A percentile compares a stretch with the other conserved stretches of the same genome.
phyloP scores from a whole-genome alignment of 2,113 vertebrate genomes.

The Motacilla alba region DNA sequence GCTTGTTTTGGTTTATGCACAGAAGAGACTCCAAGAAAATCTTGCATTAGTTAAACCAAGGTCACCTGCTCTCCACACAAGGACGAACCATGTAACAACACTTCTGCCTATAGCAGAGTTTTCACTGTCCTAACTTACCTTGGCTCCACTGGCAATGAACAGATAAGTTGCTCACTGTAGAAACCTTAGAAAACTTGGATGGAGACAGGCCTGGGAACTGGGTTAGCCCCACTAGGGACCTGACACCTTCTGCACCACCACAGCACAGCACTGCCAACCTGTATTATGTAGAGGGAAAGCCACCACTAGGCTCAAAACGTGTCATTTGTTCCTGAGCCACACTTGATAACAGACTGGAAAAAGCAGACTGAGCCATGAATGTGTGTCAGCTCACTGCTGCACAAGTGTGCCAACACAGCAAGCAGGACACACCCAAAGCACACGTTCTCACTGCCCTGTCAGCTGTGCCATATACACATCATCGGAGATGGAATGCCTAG shows the following conservation, averaged over 20 bases:
- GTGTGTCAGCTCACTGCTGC: not conserved
- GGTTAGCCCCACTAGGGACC: not conserved
- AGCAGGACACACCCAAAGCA: not conserved
- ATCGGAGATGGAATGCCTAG: not conserved
- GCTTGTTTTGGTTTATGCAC: not conserved
- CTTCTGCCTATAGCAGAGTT: not conserved
- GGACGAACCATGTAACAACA: not conserved
- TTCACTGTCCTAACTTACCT: not conserved
- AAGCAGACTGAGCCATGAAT: not conserved
- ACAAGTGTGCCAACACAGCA: not conserved
- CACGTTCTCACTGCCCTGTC: fast-evolving
- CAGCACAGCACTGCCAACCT: not conserved
- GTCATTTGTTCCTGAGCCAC: not conserved
- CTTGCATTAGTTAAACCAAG: not conserved
- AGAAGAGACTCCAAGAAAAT: not conserved
- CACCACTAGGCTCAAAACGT: not conserved
- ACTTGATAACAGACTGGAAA: not conserved
- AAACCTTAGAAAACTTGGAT: not conserved
- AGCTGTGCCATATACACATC: not conserved
- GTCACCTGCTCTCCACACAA: not conserved
- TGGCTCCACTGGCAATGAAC: fast-evolving
- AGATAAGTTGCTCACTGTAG: not conserved
- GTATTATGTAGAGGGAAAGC: fast-evolving
- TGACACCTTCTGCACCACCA: too few species aligned
- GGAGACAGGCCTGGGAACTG: not conserved